These are phyloP conservation scores for Cherax quadricarinatus DNA, from an alignment of 1,140 invertebrate genomes.

Conservation along the genomic window DNA sequence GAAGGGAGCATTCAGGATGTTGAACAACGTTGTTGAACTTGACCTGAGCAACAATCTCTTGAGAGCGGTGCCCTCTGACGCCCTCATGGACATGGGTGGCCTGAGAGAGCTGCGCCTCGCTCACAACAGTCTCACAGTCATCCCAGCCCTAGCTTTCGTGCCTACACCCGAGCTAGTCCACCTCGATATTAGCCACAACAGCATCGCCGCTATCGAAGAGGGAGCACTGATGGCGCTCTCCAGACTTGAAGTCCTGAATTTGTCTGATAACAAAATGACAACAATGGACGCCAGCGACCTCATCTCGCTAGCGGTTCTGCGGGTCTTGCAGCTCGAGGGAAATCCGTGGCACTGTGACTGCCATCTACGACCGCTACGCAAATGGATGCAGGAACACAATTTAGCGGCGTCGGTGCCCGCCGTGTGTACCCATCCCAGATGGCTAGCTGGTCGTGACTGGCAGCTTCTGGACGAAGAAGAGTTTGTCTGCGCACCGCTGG, in stretches of 20 bases:
- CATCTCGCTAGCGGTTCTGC: constrained; percentile 82
- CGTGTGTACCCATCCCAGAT: constrained; percentile 81
- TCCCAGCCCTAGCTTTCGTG: constrained; percentile 84
- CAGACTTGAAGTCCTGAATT: constrained; percentile 85
- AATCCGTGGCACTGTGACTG: constrained; percentile 92
- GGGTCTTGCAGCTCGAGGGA: constrained; percentile 85
- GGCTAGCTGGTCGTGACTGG: constrained; percentile 83
- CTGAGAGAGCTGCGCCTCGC: constrained; percentile 85
- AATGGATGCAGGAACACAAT: constrained; percentile 87
- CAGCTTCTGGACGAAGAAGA: constrained; percentile 86
- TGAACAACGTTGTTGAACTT: constrained; percentile 91
- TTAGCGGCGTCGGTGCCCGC: constrained; percentile 85
- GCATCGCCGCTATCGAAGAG: constrained; percentile 82
- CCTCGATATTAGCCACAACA: constrained; percentile 85
- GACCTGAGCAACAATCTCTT: constrained; percentile 86
- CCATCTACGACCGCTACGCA: constrained; percentile 83
- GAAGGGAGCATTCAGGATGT: constrained; percentile 85
- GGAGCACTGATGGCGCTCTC: constrained; percentile 84
- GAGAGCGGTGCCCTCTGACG: constrained; percentile 83
- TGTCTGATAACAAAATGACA: constrained; percentile 85
- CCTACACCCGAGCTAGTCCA: constrained; percentile 83
- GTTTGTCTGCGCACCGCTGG: constrained; percentile 85
- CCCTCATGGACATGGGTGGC: constrained; percentile 83
- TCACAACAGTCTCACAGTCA: constrained; percentile 84
- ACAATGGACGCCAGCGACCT: constrained; percentile 82